phyloP scores from a whole-genome alignment of 2,888 invertebrate species.

The Tubulanus polymorphus region DNA sequence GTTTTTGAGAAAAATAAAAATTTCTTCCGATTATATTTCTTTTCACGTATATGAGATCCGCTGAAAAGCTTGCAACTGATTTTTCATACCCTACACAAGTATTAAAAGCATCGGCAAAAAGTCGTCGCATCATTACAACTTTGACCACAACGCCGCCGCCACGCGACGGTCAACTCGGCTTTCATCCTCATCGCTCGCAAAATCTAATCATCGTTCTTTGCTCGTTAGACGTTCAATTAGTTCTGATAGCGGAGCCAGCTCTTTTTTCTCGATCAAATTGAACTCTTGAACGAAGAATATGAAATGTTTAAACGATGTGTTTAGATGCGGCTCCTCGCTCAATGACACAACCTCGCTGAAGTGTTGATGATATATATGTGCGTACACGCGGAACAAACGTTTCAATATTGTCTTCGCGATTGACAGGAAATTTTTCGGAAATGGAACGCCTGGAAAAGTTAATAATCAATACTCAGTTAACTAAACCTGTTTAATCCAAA shows the following conservation, averaged over 20 bases:
- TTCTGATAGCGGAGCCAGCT: constrained; percentile 94
- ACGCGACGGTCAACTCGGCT: no score
- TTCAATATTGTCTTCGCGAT: constrained; percentile 98
- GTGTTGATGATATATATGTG: constrained; percentile 99
- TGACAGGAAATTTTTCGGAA: constrained; percentile 93
- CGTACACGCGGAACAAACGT: constrained; percentile 96
- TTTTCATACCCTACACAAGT: no score
- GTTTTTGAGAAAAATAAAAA: no score
- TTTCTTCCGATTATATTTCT: no score
- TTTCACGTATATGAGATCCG: no score
- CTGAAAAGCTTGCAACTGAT: no score
- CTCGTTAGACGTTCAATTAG: constrained; percentile 70
- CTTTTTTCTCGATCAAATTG: constrained; percentile 90
- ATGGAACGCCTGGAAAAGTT: constrained; percentile 75
- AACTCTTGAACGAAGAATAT: constrained; percentile 98
- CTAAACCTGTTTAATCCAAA: no score
- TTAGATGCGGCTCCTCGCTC: constrained; percentile 92
- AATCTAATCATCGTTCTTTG: constrained; percentile 27
- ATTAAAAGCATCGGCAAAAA: no score
- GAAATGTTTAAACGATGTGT: constrained; percentile 99
- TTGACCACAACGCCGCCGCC: no score
- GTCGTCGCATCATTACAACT: no score
- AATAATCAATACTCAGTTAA: no score
- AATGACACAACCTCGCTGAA: constrained; percentile 96
- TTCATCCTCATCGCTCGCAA: neutral